These are phyloP conservation scores for Podocnemis expansa DNA, from an alignment of 2,113 vertebrate genomes.

Conservation along the genomic window DNA sequence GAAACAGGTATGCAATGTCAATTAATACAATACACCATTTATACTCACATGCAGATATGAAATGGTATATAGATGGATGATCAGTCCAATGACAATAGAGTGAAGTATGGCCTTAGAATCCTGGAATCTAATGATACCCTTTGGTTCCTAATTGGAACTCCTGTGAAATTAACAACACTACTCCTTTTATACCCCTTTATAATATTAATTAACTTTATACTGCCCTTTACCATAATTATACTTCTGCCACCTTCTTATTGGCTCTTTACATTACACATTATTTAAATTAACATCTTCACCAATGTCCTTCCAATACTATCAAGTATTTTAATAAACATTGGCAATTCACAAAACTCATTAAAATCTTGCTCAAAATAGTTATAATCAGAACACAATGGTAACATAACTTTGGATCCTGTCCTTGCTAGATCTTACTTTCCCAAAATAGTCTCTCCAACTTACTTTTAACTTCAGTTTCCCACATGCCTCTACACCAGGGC, in stretches of 20 bases:
- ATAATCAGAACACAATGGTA: neutral
- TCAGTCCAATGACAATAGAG: neutral
- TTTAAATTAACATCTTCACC: neutral
- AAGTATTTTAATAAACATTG: neutral
- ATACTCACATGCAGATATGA: neutral
- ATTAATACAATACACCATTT: neutral
- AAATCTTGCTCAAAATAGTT: neutral
- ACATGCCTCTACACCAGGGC: no score
- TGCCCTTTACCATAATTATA: neutral
- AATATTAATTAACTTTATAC: neutral
- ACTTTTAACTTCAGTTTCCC: neutral
- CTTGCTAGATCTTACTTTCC: neutral
- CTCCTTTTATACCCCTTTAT: neutral
- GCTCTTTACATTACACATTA: neutral
- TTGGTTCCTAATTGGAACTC: neutral
- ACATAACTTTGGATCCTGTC: neutral
- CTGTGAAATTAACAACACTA: neutral
- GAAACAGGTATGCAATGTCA: neutral
- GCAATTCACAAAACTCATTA: neutral
- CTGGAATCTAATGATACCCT: neutral
- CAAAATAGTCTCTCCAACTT: neutral
- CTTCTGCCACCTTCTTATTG: neutral
- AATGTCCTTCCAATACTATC: neutral
- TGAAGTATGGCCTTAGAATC: neutral
- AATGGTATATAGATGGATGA: neutral